Evolutionary conservation across 2,888 invertebrate species (phyloP).

Genomic region (Tuta absoluta): DNA sequence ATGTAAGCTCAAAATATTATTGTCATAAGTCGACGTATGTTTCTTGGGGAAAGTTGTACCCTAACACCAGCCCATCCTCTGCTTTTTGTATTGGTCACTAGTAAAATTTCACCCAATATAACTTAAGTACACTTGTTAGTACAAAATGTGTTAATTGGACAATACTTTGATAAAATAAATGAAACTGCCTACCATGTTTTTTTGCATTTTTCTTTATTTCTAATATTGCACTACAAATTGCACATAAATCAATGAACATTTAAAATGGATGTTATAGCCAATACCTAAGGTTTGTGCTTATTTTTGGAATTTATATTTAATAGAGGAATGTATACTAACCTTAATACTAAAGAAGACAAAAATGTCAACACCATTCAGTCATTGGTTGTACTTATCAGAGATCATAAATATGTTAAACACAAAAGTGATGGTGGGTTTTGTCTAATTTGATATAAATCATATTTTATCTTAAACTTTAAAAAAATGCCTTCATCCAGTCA

Average conservation of each 20-base stretch:
- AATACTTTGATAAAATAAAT: conserved; percentile 9
- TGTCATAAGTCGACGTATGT: no score
- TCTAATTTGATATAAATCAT: no score
- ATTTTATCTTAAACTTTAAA: no score
- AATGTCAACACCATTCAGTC: neutral
- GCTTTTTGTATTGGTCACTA: no score
- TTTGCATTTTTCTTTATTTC: conserved; percentile 6
- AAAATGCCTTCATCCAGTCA: no score
- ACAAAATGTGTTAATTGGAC: neutral
- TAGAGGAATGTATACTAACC: neutral
- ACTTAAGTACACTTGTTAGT: neutral
- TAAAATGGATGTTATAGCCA: conserved; percentile 34
- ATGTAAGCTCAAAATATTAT: no score
- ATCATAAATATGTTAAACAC: neutral
- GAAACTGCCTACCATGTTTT: neutral
- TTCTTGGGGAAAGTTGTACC: no score
- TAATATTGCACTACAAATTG: conserved; percentile 59
- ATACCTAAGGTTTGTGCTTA: conserved; percentile 36
- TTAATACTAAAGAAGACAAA: neutral
- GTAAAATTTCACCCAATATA: no score
- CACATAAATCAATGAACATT: conserved; percentile 37
- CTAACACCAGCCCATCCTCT: no score
- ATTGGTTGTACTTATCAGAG: neutral
- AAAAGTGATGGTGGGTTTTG: neutral
- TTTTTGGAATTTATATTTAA: conserved; percentile 33